Percentiles rank a stretch among this genome's conserved stretches.
Conservation (phyloP, 2,888 invertebrate genomes). For the Perizoma affinitatum region DNA sequence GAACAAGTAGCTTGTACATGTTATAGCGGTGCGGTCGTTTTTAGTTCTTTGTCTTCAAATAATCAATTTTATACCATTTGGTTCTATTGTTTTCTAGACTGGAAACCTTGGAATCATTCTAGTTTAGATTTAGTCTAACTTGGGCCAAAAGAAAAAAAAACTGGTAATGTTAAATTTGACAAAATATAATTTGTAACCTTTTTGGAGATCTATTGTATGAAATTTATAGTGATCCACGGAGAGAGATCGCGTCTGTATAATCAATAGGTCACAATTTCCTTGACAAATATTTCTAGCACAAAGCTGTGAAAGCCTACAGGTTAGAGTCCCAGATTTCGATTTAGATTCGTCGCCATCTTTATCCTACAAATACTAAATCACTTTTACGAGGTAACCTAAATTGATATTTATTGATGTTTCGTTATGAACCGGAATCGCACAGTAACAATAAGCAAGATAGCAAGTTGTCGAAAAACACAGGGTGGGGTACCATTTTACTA, state of each 20-base stretch:
- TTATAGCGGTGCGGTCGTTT: neutral
- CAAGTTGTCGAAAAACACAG: too few species aligned
- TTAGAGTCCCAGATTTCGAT: constrained; percentile 22
- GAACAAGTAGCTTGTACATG: neutral
- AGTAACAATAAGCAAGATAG: neutral
- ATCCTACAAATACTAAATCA: constrained; percentile 31
- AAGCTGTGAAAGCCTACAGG: constrained; percentile 22
- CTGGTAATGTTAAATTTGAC: too few species aligned
- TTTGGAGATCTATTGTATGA: too few species aligned
- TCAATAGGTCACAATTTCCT: constrained; percentile 5
- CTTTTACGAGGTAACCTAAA: constrained; percentile 31
- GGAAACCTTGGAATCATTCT: too few species aligned
- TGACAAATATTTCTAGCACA: constrained; percentile 6
- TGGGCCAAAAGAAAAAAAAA: too few species aligned
- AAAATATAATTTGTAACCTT: too few species aligned
- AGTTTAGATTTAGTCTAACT: too few species aligned
- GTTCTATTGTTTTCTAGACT: too few species aligned
- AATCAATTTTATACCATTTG: too few species aligned
- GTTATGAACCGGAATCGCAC: constrained; percentile 3
- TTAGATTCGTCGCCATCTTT: constrained; percentile 21
- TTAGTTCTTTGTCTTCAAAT: neutral
- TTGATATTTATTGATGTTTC: constrained; percentile 40
- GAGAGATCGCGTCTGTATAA: too few species aligned
- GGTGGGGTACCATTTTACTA: too few species aligned
- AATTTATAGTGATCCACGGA: too few species aligned